Evolutionary conservation across 2,113 vertebrate species (phyloP), one percentile per base, ranked within the genome.

Genomic region (Hiodon alosoides): DNA sequence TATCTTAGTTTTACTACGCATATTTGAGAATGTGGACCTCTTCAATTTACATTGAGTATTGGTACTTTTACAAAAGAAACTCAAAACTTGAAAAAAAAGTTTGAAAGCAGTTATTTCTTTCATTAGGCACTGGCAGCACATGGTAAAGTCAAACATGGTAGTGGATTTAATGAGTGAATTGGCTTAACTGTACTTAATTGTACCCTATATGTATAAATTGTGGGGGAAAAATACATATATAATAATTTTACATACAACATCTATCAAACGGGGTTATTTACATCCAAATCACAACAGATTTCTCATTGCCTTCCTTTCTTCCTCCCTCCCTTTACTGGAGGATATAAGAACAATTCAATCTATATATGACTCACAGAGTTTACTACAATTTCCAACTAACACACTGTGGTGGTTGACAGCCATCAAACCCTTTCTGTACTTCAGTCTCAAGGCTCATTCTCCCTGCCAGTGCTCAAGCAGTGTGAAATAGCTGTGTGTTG

Each of bases 401-500:
- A 65, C 80, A 84, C 77, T 80, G 75, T 80, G 79, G 74, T 75
- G 76, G 60, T 80, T 73, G 10, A 80, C 79, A 65, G 71, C 72
- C 64, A 81, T 79, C 77, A 79, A 17, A n/a, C 55, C 47, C 77
- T 76, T 79, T 84, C 78, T 79, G 80, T 77, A 80, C 79, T 82
- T 76, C 65, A 77, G 17, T 57, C 50, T 8, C 57, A 17, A 60
- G 55, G n/a, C 70, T 60, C 9, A 48, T 72, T 46, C 66, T 55
- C 71, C 70, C 76, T 79, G 69, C n/a, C 75, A 71, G 72, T 73
- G 67, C 65, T 73, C 69, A 17, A 59, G 68, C 60, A 59, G 67
- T 78, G 67, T 76, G 60, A 78, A 81, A 79, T 58, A 75, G 71
- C 69, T 61, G 9, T 76, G 71, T 51, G 76, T 78, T 76, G 55